phyloP scores from a whole-genome alignment of 2,888 invertebrate species.

The Temnothorax unifasciatus region DNA sequence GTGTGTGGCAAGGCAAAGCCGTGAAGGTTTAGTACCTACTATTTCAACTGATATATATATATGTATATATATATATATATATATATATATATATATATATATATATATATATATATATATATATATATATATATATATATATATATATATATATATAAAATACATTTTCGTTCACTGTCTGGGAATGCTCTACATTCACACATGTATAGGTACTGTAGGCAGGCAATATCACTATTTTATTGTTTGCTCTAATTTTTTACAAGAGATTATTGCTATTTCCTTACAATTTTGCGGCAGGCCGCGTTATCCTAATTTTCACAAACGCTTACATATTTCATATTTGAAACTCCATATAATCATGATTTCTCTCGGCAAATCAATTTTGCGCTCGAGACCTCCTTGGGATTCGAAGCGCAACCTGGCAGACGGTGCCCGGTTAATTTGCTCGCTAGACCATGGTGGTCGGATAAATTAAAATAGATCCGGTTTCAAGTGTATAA shows the following conservation, averaged over 20 bases:
- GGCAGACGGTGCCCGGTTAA: slow-evolving; percentile 81
- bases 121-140: neutral
- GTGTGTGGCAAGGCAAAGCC: neutral
- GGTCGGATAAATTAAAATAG: slow-evolving; percentile 80
- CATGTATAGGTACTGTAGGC: neutral
- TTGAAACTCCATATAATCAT: slow-evolving; percentile 70
- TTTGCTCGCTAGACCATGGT: slow-evolving; percentile 82
- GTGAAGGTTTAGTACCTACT: neutral
- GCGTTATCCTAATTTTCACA: slow-evolving; percentile 74
- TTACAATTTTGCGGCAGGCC: neutral
- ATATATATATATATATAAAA: neutral
- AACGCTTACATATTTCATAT: slow-evolving; percentile 62
- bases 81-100: neutral
- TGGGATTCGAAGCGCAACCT: slow-evolving; percentile 83
- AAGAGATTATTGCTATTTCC: neutral
- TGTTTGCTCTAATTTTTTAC: slow-evolving; percentile 20
- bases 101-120: neutral
- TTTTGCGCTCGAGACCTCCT: slow-evolving; percentile 82
- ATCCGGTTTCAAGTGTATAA: slow-evolving; percentile 76
- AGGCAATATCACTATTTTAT: neutral
- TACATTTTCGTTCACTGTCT: neutral
- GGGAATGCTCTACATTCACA: neutral
- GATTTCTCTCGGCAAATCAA: slow-evolving; percentile 76
- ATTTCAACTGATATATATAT: neutral
- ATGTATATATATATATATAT: neutral